Base-by-base conservation (phyloP, 2,888 invertebrate species). In the Tenthredo mesomela region DNA sequence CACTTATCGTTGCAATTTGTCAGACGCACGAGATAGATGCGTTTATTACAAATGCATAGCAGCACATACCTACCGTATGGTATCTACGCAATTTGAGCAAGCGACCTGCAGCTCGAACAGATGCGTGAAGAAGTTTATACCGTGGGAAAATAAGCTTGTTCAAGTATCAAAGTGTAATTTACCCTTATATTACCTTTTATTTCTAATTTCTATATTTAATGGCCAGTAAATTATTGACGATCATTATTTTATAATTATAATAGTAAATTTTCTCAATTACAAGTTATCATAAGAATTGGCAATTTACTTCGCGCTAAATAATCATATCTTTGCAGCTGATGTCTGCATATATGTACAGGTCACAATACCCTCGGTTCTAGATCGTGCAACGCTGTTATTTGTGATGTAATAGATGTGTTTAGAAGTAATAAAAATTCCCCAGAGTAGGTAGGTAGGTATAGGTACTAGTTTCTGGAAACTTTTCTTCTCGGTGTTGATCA, bases 401-500 rank as follows among this genome's bases (percentile, higher is more conserved):
- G n/a, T n/a, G 54, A n/a, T 54, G 54, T 54, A n/a, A 54, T 6
- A 47, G 15, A 54, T 54, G n/a, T 54, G 6, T 54, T 54, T 54
- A n/a, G 18, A 54, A 54, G 18, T n/a, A 7, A n/a, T 54, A 54
- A 54, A 54, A 54, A 54, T 54, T 54, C n/a, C n/a, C 6, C 54
- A n/a, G 7, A 54, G 54, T n/a, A 54, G n/a, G 54, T 54, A 50
- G 18, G 29, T 29, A 29, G 29, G 29, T 29, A 29, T 29, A 29
- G 29, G 43, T 43, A n/a, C 18, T n/a, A 71, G 40, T 40, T 71
- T 71, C 43, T 71, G 21, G 21, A 71, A 40, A 71, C n/a, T n/a
- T 71, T 71, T 71, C 71, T n/a, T 10, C 12, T 50, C n/a, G 10
- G 29, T 50, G 50, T 50, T 50, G 33, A 77, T 75, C 75, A 54